A percentile compares a stretch with the other conserved stretches of the same genome.
phyloP scores from a whole-genome alignment of 1,140 invertebrate species.

The Scaptomyza pallida region DNA sequence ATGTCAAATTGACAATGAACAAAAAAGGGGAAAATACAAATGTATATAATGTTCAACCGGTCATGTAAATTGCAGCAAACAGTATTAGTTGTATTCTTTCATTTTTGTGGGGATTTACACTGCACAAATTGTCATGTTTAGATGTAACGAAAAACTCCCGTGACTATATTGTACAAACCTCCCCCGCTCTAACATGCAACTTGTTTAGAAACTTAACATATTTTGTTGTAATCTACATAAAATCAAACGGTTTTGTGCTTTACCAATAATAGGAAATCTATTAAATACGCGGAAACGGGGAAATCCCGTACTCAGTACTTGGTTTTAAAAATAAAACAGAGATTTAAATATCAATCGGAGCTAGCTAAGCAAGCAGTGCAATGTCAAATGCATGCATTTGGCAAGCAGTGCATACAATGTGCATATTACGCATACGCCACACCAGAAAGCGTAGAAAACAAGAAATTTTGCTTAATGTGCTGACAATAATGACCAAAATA shows the following conservation, averaged over 20 bases:
- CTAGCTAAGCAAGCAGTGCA: slow-evolving; percentile 1
- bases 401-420: not conserved
- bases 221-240: not conserved
- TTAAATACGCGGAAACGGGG: too few species aligned
- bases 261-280: too few species aligned
- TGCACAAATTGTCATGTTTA: slow-evolving; percentile 12
- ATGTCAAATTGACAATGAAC: slow-evolving; percentile 47
- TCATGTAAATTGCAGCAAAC: slow-evolving; percentile 59
- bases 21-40: not conserved
- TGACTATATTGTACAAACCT: not conserved
- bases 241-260: not conserved
- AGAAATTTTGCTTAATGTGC: slow-evolving; percentile 21
- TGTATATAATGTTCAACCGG: slow-evolving; percentile 32
- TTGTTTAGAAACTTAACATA: not conserved
- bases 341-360: not conserved
- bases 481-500: slow-evolving; percentile 23
- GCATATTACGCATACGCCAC: slow-evolving; percentile 32
- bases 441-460: slow-evolving; percentile 2
- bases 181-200: not conserved
- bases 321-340: not conserved
- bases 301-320: too few species aligned
- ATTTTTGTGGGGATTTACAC: slow-evolving; percentile 27
- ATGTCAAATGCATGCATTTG: not conserved
- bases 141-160: not conserved
- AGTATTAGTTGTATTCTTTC: not conserved